phyloP scores from a whole-genome alignment of 2,113 vertebrate genomes.

The Xenus cinereus region DNA sequence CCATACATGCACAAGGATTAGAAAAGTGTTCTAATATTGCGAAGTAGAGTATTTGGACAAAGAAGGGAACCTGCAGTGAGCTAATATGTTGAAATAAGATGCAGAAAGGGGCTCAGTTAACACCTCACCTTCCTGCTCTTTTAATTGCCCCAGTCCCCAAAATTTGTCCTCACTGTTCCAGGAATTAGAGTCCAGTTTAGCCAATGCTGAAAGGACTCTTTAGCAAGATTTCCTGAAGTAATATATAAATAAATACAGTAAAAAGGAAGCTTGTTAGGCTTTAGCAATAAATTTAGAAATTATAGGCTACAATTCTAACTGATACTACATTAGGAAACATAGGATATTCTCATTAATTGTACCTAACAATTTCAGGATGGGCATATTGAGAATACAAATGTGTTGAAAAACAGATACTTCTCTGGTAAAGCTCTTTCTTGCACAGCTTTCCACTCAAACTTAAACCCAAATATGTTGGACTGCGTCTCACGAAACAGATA shows the following conservation, averaged over 20 bases:
- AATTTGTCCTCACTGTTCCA: not conserved
- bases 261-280: not conserved
- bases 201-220: not conserved
- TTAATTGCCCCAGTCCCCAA: not conserved
- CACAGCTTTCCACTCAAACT: not conserved
- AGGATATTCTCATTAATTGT: not conserved
- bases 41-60: not conserved
- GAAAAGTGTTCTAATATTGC: not conserved
- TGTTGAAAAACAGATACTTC: not conserved
- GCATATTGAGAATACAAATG: fast-evolving
- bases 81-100: not conserved
- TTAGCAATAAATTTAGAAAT: not conserved
- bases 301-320: not conserved
- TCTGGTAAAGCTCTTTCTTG: not conserved
- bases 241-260: not conserved
- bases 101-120: not conserved
- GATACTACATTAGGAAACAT: not conserved
- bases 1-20: not conserved
- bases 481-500: not conserved
- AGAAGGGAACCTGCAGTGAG: not conserved
- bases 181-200: not conserved
- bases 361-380: not conserved
- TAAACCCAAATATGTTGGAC: not conserved
- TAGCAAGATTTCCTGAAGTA: not conserved
- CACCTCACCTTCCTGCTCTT: not conserved